phyloP scores from a whole-genome alignment of 2,888 invertebrate species.

The Coelogynopora nodosa region DNA sequence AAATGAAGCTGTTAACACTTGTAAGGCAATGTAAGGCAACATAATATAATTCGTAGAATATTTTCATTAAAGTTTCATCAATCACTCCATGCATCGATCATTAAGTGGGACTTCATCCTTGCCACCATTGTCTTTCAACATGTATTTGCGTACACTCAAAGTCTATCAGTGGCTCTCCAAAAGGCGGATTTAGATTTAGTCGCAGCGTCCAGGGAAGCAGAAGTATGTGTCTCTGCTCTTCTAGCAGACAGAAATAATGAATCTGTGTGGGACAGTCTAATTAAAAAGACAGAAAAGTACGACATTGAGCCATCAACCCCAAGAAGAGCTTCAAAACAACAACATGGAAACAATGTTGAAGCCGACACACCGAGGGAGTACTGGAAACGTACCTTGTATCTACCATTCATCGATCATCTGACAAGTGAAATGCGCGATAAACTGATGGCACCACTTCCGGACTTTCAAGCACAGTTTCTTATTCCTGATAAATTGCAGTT shows the following conservation, averaged over 20 bases:
- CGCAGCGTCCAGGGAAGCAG: not conserved
- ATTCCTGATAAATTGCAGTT: slow-evolving; percentile 27
- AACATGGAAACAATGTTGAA: slow-evolving; percentile 25
- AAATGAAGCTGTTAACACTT: too few species aligned
- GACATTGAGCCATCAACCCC: slow-evolving; percentile 18
- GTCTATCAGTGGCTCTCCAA: not conserved
- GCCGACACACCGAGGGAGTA: slow-evolving; percentile 19
- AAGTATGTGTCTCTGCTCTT: not conserved
- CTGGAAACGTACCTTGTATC: slow-evolving; percentile 9
- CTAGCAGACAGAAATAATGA: not conserved
- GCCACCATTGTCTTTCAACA: not conserved
- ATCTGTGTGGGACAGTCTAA: slow-evolving; percentile 1
- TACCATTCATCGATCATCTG: slow-evolving; percentile 31
- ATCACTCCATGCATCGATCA: too few species aligned
- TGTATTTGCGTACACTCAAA: not conserved
- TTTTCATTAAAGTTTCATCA: too few species aligned
- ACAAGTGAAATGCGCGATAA: slow-evolving; percentile 14
- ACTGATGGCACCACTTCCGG: slow-evolving; percentile 14
- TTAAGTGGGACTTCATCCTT: too few species aligned
- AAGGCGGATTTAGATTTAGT: not conserved
- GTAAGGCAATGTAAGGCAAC: too few species aligned
- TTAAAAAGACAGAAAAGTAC: slow-evolving; percentile 28
- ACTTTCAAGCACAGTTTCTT: slow-evolving; percentile 8
- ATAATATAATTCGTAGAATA: too few species aligned
- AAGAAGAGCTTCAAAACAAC: slow-evolving; percentile 29